These are phyloP conservation scores for Palloptera scutellata DNA, from an alignment of 2,888 invertebrate species.

Conservation along the genomic window DNA sequence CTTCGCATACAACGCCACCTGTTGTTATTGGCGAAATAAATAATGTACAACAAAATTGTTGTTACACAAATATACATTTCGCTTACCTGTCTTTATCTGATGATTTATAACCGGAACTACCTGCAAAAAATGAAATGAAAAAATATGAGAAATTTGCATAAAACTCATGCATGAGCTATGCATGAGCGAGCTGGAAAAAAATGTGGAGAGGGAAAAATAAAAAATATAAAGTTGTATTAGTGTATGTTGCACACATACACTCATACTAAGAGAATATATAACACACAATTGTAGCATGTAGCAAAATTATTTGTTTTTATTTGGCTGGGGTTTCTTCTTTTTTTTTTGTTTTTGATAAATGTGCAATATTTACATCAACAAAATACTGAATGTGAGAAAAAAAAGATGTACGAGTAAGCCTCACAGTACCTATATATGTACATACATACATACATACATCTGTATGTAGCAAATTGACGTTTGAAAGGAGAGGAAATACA, in stretches of 20 bases:
- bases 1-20: slow-evolving; percentile 48
- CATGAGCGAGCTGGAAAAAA: slow-evolving; percentile 27
- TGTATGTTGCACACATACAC: no score
- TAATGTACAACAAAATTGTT: slow-evolving; percentile 1
- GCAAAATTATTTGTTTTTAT: no score
- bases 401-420: no score
- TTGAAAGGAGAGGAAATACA: background rate
- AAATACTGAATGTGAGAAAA: no score
- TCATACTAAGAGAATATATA: no score
- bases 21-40: slow-evolving; percentile 32
- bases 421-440: no score
- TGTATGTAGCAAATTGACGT: slow-evolving; percentile 14
- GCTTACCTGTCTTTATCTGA: slow-evolving; percentile 84
- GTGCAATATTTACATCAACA: no score
- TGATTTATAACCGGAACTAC: slow-evolving; percentile 84
- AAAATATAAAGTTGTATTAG: slow-evolving; percentile 3
- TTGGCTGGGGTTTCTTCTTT: no score
- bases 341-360: no score
- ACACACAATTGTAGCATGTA: no score
- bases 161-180: slow-evolving; percentile 32
- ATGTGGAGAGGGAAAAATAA: slow-evolving; percentile 19
- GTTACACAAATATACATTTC: slow-evolving; percentile 40
- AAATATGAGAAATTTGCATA: slow-evolving; percentile 37
- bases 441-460: slow-evolving; percentile 15
- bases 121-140: slow-evolving; percentile 66